Percentiles rank a stretch among this genome's conserved stretches.
phyloP scores from a whole-genome alignment of 2,113 vertebrate species.

The Oxygymnocypris stewartii region DNA sequence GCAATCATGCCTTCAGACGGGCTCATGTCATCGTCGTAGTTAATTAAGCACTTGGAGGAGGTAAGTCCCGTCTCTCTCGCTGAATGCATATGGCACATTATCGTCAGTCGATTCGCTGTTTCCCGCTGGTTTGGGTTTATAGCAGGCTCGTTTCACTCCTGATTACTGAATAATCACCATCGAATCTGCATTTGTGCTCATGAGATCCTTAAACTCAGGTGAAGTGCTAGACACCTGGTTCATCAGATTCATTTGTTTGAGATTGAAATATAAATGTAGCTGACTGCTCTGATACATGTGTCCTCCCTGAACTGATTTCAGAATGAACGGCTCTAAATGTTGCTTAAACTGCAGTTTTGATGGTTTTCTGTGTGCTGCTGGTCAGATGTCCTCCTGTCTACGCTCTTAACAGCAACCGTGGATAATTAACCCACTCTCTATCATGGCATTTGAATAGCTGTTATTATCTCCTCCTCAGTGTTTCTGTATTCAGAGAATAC shows the following conservation, averaged over 20 bases:
- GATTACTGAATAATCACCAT: slow-evolving; percentile 15
- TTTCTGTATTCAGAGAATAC: neutral
- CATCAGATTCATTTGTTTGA: neutral
- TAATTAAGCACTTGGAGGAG: neutral
- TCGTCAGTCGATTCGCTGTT: neutral
- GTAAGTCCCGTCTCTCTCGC: neutral
- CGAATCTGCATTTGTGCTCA: neutral
- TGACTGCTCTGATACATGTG: neutral
- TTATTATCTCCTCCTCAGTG: neutral
- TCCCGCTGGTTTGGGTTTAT: slow-evolving; percentile 2
- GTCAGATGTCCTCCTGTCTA: neutral
- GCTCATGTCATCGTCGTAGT: neutral
- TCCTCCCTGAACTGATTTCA: neutral
- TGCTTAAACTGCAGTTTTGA: neutral
- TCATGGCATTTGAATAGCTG: neutral
- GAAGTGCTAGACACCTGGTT: neutral
- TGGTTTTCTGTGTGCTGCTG: neutral
- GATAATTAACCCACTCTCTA: neutral
- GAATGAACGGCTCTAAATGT: neutral
- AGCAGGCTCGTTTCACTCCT: neutral
- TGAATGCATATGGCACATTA: neutral
- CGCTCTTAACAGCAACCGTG: neutral
- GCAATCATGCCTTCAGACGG: neutral
- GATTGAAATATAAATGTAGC: neutral
- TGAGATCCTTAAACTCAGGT: neutral